Base-by-base conservation (phyloP, 2,888 invertebrate genomes). In the Conus canariensis region DNA sequence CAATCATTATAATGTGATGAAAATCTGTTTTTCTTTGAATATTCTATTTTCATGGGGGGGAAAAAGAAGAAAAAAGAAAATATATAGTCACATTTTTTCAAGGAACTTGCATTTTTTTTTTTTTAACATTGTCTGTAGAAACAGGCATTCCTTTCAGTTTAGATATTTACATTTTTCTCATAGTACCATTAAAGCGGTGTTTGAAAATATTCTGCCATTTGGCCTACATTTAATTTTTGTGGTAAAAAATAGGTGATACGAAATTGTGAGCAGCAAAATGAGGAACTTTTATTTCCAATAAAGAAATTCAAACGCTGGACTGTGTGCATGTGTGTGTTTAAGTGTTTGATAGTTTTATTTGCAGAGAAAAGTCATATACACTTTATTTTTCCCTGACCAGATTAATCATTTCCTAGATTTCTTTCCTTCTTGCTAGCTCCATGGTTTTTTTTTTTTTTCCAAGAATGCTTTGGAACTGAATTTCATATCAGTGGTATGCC, bases 221-320 rank as follows among this genome's bases (percentile, higher is more conserved):
- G n/a, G 74, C 9, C 22, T n/a, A n/a, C 6, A 6, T 74, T 74
- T 74, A 4, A n/a, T 74, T n/a, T 74, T 74, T 22, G 9, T n/a
- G 3, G 9, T 9, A 22, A 19, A 74, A n/a, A 74, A 74, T n/a
- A 74, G 74, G 1, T 74, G 74, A n/a, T 74, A 74, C n/a, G 8
- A n/a, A 74, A 74, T 74, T n/a, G 74, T n/a, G n/a, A 74, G 74
- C 74, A 74, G 74, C 74, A n/a, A 22, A n/a, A n/a, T n/a, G 74
- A 74, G 19, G 74, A 74, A n/a, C n/a, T 74, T 74, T 74, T 74
- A n/a, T 74, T n/a, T n/a, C 74, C 74, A 74, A n/a, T n/a, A n/a
- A n/a, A 74, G n/a, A 74, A 74, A 22, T 22, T n/a, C 74, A 74
- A 74, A 64, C 1, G 16, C 60, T 16, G 60, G 60, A 64, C 12